Evolutionary conservation across 2,113 vertebrate species (phyloP).

Genomic region (Clarias gariepinus): DNA sequence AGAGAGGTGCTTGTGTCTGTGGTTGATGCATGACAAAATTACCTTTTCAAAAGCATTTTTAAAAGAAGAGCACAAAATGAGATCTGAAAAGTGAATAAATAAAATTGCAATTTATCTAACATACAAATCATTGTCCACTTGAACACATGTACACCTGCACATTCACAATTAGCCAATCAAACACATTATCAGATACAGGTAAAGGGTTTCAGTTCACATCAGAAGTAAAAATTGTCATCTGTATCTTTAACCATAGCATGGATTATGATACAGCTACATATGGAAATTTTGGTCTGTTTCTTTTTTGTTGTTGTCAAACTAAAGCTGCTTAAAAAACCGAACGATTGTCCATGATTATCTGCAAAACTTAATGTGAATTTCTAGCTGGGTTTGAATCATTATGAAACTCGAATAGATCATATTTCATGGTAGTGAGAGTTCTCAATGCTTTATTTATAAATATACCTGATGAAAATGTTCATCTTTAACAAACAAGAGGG

Average conservation of each 20-base stretch:
- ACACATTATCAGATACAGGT: too few relatives aligned
- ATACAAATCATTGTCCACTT: too few relatives aligned
- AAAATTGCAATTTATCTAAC: background rate
- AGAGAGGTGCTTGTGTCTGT: background rate
- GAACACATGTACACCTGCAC: too few relatives aligned
- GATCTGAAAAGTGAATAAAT: background rate
- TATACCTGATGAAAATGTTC: background rate
- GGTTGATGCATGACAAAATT: background rate
- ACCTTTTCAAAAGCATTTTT: background rate
- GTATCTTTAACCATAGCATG: too few relatives aligned
- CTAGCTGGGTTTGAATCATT: too few relatives aligned
- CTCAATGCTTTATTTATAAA: background rate
- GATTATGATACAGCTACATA: background rate
- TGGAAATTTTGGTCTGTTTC: background rate
- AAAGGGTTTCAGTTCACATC: too few relatives aligned
- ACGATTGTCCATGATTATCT: too few relatives aligned
- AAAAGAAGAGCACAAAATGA: background rate
- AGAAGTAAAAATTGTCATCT: too few relatives aligned
- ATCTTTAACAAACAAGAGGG: background rate
- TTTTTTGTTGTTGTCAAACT: background rate
- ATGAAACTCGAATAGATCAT: too few relatives aligned
- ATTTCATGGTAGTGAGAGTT: background rate
- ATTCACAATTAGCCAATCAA: too few relatives aligned
- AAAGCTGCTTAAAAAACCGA: background rate
- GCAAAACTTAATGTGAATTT: too few relatives aligned